These are phyloP conservation scores for Dicyrtomina minuta DNA, from an alignment of 2,888 invertebrate species.

Conservation along the genomic window DNA sequence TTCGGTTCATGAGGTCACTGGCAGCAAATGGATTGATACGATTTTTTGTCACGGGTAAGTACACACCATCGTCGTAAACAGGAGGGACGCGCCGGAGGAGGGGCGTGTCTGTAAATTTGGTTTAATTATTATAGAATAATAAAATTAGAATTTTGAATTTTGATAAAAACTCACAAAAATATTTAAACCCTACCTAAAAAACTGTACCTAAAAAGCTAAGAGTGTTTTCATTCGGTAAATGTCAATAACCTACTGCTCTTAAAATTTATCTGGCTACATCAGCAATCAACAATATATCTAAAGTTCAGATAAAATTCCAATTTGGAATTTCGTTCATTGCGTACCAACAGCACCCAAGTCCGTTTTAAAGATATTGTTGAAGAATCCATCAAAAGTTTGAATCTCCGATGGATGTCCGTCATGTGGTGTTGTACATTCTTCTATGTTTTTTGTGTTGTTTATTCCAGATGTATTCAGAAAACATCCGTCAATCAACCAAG, in stretches of 20 bases:
- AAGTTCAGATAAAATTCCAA: no score
- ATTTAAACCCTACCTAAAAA: no score
- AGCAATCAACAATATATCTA: no score
- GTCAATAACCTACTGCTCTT: no score
- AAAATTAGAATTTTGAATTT: neutral
- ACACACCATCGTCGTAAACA: conserved; percentile 63
- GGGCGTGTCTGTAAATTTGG: conserved; percentile 60
- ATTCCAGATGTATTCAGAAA: no score
- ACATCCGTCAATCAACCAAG: conserved; percentile 49
- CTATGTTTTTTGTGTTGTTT: neutral
- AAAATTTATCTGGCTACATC: no score
- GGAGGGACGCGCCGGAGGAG: conserved; percentile 62
- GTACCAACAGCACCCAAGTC: conserved; percentile 59
- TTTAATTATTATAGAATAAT: neutral
- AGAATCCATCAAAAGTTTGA: conserved; percentile 60
- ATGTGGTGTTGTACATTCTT: no score
- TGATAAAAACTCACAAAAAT: neutral
- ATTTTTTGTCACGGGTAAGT: conserved; percentile 59
- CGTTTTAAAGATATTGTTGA: conserved; percentile 58
- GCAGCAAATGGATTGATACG: conserved; percentile 62
- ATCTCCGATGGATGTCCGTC: conserved; percentile 54
- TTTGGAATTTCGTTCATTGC: no score
- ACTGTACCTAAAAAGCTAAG: no score
- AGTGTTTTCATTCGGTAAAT: no score
- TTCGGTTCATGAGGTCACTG: conserved; percentile 60